A percentile compares a stretch with the other conserved stretches of the same genome.
phyloP scores from a whole-genome alignment of 2,797 vertebrate species.

The Hydrolagus colliei region DNA sequence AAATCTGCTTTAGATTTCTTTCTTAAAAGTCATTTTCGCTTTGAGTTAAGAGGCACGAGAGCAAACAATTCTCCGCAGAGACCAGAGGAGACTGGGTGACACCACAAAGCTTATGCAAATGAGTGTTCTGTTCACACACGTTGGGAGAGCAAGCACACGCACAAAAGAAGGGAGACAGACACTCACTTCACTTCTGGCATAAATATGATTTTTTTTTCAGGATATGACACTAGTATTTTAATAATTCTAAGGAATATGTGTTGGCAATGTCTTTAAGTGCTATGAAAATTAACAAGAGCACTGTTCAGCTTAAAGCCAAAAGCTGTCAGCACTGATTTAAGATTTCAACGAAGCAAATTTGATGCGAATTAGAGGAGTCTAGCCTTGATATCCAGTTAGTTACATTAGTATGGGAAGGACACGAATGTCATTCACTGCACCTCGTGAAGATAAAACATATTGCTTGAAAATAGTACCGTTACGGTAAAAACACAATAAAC shows the following conservation, averaged over 20 bases:
- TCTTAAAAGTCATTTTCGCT: constrained; percentile 8
- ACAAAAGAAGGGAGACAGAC: background rate
- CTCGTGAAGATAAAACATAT: constrained; percentile 19
- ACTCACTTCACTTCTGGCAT: background rate
- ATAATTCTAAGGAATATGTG: background rate
- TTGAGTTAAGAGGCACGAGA: background rate
- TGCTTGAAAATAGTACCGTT: background rate
- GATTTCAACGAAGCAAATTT: constrained; percentile 27
- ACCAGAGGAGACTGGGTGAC: background rate
- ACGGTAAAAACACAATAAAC: constrained; percentile 14
- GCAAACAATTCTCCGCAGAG: background rate
- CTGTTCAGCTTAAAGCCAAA: constrained; percentile 30
- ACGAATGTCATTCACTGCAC: constrained; percentile 27
- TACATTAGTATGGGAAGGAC: constrained; percentile 32
- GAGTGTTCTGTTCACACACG: background rate
- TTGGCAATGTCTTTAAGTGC: constrained; percentile 21
- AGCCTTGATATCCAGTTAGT: constrained; percentile 28
- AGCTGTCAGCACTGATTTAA: constrained; percentile 31
- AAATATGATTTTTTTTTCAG: background rate
- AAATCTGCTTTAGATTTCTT: constrained; percentile 9
- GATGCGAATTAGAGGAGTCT: constrained; percentile 30
- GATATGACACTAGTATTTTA: constrained; percentile 27
- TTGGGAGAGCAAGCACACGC: background rate
- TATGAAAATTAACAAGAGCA: constrained; percentile 31
- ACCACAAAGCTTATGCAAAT: background rate